Conservation (phyloP, 2,888 invertebrate species). For the Erebia epiphron region DNA sequence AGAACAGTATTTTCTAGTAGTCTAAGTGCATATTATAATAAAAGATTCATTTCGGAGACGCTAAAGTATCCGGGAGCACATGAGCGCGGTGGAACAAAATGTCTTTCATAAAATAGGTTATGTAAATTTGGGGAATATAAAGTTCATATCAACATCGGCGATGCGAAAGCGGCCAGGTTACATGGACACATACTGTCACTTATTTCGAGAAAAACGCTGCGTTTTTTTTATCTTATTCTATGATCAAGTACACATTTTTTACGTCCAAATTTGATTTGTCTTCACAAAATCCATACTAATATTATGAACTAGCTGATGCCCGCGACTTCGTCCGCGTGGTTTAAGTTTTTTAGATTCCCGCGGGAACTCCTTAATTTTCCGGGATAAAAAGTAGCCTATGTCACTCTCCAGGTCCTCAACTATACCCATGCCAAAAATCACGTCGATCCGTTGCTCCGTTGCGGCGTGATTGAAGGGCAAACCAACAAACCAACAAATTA, state of each 20-base stretch:
- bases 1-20: neutral
- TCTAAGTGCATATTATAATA: slow-evolving; percentile 26
- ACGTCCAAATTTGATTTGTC: too few species aligned
- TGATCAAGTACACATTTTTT: neutral
- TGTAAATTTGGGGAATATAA: slow-evolving; percentile 67
- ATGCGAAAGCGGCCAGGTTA: slow-evolving; percentile 59
- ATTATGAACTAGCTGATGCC: too few species aligned
- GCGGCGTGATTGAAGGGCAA: too few species aligned
- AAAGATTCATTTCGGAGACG: slow-evolving; percentile 24
- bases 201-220: slow-evolving; percentile 16
- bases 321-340: too few species aligned
- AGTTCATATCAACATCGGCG: slow-evolving; percentile 66
- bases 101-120: slow-evolving; percentile 62
- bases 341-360: too few species aligned
- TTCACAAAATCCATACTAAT: too few species aligned
- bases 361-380: too few species aligned
- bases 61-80: slow-evolving; percentile 29
- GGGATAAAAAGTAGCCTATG: too few species aligned
- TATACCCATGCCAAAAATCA: too few species aligned
- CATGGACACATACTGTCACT: slow-evolving; percentile 46
- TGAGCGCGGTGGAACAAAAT: slow-evolving; percentile 43
- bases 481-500: too few species aligned
- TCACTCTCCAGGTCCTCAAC: too few species aligned
- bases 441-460: too few species aligned
- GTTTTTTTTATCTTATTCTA: neutral